A percentile compares a stretch with the other conserved stretches of the same genome.
phyloP scores from a whole-genome alignment of 2,888 invertebrate genomes.

The Euplagia quadripunctaria region DNA sequence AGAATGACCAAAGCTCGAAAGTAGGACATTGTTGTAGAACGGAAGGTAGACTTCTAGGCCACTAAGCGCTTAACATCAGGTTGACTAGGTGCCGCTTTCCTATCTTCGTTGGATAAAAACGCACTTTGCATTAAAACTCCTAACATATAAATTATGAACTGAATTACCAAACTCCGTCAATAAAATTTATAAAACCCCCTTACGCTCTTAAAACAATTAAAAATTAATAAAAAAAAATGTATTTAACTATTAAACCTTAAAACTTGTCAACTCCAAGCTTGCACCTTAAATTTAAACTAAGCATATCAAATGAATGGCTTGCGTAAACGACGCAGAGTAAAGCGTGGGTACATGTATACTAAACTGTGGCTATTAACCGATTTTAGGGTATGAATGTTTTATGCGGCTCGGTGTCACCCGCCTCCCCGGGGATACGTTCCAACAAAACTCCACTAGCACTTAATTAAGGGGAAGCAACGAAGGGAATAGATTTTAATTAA shows the following conservation, averaged over 20 bases:
- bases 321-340: slow-evolving; percentile 29
- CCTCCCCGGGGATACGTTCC: slow-evolving; percentile 71
- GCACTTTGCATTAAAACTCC: background rate
- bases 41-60: no score
- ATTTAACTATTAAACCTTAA: background rate
- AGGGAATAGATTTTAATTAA: slow-evolving; percentile 83
- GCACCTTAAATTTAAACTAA: slow-evolving; percentile 1
- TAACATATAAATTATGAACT: background rate
- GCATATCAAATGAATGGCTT: slow-evolving; percentile 17
- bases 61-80: no score
- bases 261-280: background rate
- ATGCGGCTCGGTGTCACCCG: slow-evolving; percentile 73
- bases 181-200: background rate
- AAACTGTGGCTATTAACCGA: slow-evolving; percentile 80
- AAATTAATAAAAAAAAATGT: background rate
- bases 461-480: slow-evolving; percentile 79
- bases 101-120: background rate
- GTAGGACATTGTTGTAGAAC: background rate
- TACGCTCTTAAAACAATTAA: background rate
- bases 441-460: slow-evolving; percentile 79
- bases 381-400: slow-evolving; percentile 80
- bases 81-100: background rate
- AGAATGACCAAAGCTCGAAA: no score
- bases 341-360: slow-evolving; percentile 38
- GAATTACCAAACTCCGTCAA: background rate